Conservation (phyloP, 2,113 vertebrate species). For the Cyprinus carpio region DNA sequence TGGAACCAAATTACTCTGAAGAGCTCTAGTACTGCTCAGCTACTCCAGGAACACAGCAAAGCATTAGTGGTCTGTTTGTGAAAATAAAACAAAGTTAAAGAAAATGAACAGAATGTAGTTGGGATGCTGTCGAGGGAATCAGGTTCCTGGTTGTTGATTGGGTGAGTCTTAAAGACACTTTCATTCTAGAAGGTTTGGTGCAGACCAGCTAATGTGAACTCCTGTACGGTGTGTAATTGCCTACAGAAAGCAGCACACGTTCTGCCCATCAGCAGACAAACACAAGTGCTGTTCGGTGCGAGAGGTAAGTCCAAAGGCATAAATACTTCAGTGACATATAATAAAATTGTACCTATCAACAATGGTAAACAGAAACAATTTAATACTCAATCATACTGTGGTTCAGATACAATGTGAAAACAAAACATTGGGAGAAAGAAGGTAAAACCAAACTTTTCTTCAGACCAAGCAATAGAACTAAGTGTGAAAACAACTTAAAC, state of each 20-base stretch:
- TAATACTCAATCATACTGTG: background rate
- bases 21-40: conserved; percentile 52
- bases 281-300: background rate
- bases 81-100: conserved; percentile 67
- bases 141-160: background rate
- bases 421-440: background rate
- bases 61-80: conserved; percentile 59
- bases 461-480: background rate
- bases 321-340: background rate
- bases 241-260: background rate
- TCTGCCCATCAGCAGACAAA: background rate
- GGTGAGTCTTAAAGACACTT: conserved; percentile 2
- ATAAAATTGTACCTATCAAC: background rate
- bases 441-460: background rate
- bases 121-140: conserved; percentile 35
- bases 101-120: conserved; percentile 66
- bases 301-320: background rate
- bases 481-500: background rate
- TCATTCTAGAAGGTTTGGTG: background rate
- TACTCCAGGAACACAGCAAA: conserved; percentile 55
- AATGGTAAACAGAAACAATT: background rate
- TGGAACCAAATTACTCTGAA: conserved; percentile 72
- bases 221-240: background rate
- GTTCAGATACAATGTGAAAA: background rate
- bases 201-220: background rate